Evolutionary conservation across 1,140 invertebrate species (phyloP), one percentile per base, ranked within the genome.

Genomic region (Brachionus rotundiformis): DNA sequence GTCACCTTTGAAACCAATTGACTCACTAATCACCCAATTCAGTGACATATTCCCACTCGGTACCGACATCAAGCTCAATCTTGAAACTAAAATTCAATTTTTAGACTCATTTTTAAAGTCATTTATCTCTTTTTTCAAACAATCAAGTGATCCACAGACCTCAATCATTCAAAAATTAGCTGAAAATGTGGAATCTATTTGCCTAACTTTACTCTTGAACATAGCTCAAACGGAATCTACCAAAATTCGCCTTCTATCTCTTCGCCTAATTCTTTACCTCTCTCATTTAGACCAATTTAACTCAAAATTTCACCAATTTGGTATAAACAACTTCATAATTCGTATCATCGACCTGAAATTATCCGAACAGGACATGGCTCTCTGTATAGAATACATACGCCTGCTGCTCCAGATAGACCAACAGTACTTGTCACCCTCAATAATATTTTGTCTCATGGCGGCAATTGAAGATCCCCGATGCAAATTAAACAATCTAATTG

Each of bases 361-460:
- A 33, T 13, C 47, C 10, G 31, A 19, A 3, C 31, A 79, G 19
- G 76, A 79, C 11, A 13, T 27, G 29, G 49, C n/a, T 16, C 29
- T 79, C 6, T 79, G 47, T 10, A 79, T 79, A 29, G 76, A 79
- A 36, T 79, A 79, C 47, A 36, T 79, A 1, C 44, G 76, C 8
- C 36, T 79, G 4, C 36, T 59, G 47, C n/a, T 39, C 19, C 47
- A 79, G 19, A 0, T 79, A 8, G 54, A 79, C 8, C 25, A 25
- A 13, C 19, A 79, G 19, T 54, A 2, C 11, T 13, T 79, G 10
- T 59, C 49, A 31, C 33, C 27, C 8, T 33, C 29, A 2, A 27
- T 59, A 3, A 23, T 79, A 7, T 79, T 16, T 25, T 63, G 23
- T 2, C 76, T 79, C 7, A 7, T 79, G 8, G 31, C 47, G 11